Evolutionary conservation across 2,113 vertebrate species (phyloP).

Genomic region (Plecotus auritus): DNA sequence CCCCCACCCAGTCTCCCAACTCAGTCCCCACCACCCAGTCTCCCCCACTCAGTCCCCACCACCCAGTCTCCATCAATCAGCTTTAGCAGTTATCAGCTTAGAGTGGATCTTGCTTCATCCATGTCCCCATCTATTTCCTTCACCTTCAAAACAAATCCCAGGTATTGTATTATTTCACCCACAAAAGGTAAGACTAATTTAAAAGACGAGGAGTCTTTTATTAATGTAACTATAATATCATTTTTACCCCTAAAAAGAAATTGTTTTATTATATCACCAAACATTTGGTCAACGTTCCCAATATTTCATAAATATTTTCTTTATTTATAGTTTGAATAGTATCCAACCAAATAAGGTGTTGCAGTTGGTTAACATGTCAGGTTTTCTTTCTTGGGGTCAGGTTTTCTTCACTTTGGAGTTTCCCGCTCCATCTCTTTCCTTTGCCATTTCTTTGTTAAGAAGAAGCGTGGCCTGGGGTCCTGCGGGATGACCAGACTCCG

Average conservation of each 20-base stretch:
- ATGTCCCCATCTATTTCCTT: background rate
- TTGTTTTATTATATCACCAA: background rate
- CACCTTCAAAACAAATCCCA: background rate
- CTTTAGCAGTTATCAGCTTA: background rate
- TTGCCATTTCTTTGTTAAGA: background rate
- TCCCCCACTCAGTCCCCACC: fast-evolving
- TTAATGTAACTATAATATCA: background rate
- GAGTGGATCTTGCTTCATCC: background rate
- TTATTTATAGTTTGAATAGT: background rate
- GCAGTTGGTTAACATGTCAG: background rate
- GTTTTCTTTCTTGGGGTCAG: background rate
- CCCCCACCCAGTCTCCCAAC: background rate
- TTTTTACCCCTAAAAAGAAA: background rate
- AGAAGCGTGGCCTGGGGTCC: background rate
- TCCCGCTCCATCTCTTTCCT: background rate
- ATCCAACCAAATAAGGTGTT: background rate
- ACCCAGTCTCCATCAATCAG: background rate
- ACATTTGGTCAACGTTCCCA: background rate
- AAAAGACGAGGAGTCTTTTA: background rate
- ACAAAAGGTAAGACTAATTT: background rate
- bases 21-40: background rate
- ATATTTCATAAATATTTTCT: background rate
- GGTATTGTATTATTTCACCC: background rate
- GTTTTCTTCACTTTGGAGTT: background rate
- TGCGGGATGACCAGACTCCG: background rate